Evolutionary conservation across 2,888 invertebrate genomes (phyloP).

Genomic region (Troglohyphantes excavatus): DNA sequence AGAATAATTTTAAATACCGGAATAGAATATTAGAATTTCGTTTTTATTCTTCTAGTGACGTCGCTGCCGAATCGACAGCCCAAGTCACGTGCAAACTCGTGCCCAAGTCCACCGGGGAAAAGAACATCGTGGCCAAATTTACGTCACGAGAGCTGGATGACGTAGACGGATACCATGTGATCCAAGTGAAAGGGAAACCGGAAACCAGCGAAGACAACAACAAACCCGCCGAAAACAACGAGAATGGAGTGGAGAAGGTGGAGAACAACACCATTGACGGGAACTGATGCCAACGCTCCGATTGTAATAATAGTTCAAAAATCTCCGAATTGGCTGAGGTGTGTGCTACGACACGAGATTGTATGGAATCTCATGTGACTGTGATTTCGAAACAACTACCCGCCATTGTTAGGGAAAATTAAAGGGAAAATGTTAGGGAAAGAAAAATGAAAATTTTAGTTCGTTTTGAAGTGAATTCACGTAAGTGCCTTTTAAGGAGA

Average conservation of each 20-base stretch:
- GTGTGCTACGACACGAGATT: neutral
- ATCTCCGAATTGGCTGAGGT: neutral
- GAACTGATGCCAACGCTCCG: neutral
- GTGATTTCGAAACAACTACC: slow-evolving; percentile 8
- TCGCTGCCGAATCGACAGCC: slow-evolving; percentile 87
- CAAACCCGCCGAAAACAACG: slow-evolving; percentile 28
- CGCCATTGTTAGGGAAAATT: neutral
- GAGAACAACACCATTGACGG: neutral
- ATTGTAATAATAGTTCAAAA: neutral
- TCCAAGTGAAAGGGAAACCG: slow-evolving; percentile 85
- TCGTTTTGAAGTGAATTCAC: neutral
- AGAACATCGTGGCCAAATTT: slow-evolving; percentile 93
- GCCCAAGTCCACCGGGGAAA: slow-evolving; percentile 90
- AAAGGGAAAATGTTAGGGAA: no score
- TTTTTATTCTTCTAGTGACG: slow-evolving; percentile 83
- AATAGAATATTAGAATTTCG: no score
- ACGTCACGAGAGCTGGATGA: slow-evolving; percentile 93
- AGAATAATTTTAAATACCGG: no score
- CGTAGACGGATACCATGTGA: slow-evolving; percentile 92
- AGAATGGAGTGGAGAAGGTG: slow-evolving; percentile 1
- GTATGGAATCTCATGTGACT: slow-evolving; percentile 26
- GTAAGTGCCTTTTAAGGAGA: slow-evolving; percentile 1
- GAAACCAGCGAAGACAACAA: slow-evolving; percentile 9
- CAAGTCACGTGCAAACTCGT: slow-evolving; percentile 89
- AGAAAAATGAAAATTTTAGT: neutral